Evolutionary conservation across 2,888 invertebrate genomes (phyloP).

Genomic region (Lapara coniferarum): DNA sequence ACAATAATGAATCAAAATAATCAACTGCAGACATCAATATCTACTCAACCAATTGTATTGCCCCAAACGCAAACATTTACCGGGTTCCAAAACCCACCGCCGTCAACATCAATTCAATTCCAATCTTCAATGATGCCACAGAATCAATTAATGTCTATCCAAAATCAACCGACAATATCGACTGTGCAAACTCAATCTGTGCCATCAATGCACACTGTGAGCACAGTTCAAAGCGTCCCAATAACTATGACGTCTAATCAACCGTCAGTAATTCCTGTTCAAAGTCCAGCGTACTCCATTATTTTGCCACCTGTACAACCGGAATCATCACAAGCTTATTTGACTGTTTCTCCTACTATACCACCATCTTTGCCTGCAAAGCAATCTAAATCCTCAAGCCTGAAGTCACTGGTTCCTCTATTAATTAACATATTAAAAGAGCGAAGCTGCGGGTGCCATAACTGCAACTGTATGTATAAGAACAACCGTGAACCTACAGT

Average conservation of each 20-base stretch:
- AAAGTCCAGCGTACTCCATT: conserved; percentile 18
- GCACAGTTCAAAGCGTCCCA: conserved; percentile 6
- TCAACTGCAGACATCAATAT: conserved; percentile 27
- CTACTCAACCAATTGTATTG: conserved; percentile 22
- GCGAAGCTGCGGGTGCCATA: conserved; percentile 50
- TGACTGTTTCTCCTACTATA: background rate
- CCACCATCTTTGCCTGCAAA: background rate
- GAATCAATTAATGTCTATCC: conserved; percentile 32
- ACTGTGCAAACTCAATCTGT: conserved; percentile 46
- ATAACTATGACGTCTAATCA: conserved; percentile 29
- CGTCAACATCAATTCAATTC: conserved; percentile 5
- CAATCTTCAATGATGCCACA: conserved; percentile 27
- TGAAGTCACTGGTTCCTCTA: conserved; percentile 67
- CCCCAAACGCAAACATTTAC: conserved; percentile 10
- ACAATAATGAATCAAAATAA: conserved; percentile 27
- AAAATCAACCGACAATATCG: conserved; percentile 42
- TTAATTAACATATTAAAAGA: conserved; percentile 67
- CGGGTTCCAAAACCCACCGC: conserved; percentile 35
- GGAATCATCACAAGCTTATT: conserved; percentile 26
- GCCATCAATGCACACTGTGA: conserved; percentile 27
- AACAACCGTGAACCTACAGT: conserved; percentile 41
- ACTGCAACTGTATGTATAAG: conserved; percentile 47
- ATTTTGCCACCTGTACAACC: conserved; percentile 16
- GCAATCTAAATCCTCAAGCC: conserved; percentile 45
- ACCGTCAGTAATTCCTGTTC: conserved; percentile 22